Conservation (phyloP, 2,888 invertebrate species). For the Quadriops clusia region DNA sequence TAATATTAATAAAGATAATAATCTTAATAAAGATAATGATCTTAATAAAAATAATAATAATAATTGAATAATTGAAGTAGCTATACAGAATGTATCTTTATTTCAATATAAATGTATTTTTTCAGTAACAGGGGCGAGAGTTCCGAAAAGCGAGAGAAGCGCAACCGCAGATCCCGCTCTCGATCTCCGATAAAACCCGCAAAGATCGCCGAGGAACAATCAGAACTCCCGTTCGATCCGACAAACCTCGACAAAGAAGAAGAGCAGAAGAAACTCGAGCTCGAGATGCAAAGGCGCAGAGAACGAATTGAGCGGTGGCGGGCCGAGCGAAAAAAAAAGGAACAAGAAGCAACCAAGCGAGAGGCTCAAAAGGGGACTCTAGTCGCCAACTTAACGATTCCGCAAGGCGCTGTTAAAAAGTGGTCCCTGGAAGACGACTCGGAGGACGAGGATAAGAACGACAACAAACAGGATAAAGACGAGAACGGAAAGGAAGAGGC, state of each 20-base stretch:
- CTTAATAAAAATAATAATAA: no score
- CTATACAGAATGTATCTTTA: no score
- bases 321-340: constrained; percentile 82
- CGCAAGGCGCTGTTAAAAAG: constrained; percentile 54
- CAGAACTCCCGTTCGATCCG: constrained; percentile 55
- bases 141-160: constrained; percentile 47
- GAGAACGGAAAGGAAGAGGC: constrained; percentile 18
- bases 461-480: constrained; percentile 23
- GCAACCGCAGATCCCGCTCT: constrained; percentile 28
- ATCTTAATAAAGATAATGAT: no score
- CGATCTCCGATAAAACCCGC: constrained; percentile 29
- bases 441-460: constrained; percentile 66
- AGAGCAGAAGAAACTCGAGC: constrained; percentile 78
- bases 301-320: constrained; percentile 95
- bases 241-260: constrained; percentile 75
- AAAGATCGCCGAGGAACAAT: constrained; percentile 42
- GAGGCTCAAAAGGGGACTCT: constrained; percentile 57
- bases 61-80: no score
- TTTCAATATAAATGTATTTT: constrained; percentile 19
- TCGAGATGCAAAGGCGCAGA: constrained; percentile 90
- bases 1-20: no score
- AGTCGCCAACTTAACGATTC: constrained; percentile 28
- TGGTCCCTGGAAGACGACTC: constrained; percentile 97
- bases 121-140: constrained; percentile 44
- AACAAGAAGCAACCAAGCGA: constrained; percentile 67